These are phyloP conservation scores for Ormia ochracea DNA, from an alignment of 2,888 invertebrate genomes.

Conservation along the genomic window DNA sequence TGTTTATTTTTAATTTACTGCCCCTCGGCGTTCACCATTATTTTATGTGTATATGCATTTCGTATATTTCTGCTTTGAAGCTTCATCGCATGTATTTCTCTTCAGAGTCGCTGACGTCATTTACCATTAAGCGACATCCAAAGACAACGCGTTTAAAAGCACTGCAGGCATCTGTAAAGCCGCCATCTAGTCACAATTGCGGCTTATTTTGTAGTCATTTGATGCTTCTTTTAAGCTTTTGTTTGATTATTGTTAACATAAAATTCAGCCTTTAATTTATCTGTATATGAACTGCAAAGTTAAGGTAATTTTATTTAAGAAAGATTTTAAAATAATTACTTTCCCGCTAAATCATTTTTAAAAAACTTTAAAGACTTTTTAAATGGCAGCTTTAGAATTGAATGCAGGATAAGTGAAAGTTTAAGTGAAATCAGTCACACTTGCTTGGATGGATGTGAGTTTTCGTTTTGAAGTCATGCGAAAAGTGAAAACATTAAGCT, in stretches of 20 bases:
- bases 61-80: not conserved
- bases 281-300: not conserved
- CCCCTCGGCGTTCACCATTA: constrained; percentile 36
- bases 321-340: constrained; percentile 8
- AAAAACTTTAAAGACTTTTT: not conserved
- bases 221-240: not conserved
- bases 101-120: constrained; percentile 2
- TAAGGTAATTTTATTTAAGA: not conserved
- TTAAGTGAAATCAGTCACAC: constrained; percentile 13
- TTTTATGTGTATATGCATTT: not conserved
- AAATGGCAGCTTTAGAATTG: not conserved
- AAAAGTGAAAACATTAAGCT: constrained; percentile 5
- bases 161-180: not conserved
- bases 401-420: constrained; percentile 30
- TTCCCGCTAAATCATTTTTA: not conserved
- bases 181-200: too few relatives aligned
- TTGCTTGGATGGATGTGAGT: not conserved
- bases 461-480: not conserved
- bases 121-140: constrained; percentile 16
- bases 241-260: not conserved
- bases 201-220: not conserved
- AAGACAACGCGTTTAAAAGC: not conserved
- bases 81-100: not conserved
- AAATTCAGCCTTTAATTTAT: too few relatives aligned
- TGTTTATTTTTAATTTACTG: not conserved